These are phyloP conservation scores for Daktulosphaira vitifoliae DNA, from an alignment of 1,140 invertebrate species.

Conservation along the genomic window DNA sequence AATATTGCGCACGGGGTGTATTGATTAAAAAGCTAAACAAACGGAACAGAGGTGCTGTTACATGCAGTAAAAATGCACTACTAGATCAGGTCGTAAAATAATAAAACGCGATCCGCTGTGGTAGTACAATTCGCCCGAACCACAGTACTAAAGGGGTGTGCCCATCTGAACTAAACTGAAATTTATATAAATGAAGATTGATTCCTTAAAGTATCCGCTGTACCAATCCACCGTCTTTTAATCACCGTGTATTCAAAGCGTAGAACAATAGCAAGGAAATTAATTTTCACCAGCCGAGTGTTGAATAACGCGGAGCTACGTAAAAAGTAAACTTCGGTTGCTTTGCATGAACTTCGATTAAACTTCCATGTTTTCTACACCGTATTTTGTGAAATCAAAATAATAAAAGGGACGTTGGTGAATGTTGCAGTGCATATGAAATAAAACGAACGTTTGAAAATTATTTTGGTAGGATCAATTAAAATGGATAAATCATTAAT, in stretches of 20 bases:
- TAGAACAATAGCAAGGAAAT: slow-evolving; percentile 27
- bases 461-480: too few species aligned
- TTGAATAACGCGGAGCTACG: background rate
- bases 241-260: slow-evolving; percentile 25
- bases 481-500: too few species aligned
- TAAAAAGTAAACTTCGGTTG: slow-evolving; percentile 1
- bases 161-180: too few species aligned
- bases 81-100: background rate
- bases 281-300: background rate
- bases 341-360: background rate
- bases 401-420: too few species aligned
- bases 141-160: too few species aligned
- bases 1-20: slow-evolving; percentile 12
- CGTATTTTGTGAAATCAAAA: too few species aligned
- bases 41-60: background rate
- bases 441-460: too few species aligned
- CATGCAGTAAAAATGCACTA: background rate
- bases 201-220: slow-evolving; percentile 6
- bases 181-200: slow-evolving; percentile 19
- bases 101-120: background rate
- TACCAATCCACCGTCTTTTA: slow-evolving; percentile 4
- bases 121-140: background rate
- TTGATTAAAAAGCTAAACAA: slow-evolving; percentile 19
- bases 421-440: background rate
- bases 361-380: background rate